phyloP scores from a whole-genome alignment of 1,140 invertebrate genomes.

The Chrysoperla carnea region DNA sequence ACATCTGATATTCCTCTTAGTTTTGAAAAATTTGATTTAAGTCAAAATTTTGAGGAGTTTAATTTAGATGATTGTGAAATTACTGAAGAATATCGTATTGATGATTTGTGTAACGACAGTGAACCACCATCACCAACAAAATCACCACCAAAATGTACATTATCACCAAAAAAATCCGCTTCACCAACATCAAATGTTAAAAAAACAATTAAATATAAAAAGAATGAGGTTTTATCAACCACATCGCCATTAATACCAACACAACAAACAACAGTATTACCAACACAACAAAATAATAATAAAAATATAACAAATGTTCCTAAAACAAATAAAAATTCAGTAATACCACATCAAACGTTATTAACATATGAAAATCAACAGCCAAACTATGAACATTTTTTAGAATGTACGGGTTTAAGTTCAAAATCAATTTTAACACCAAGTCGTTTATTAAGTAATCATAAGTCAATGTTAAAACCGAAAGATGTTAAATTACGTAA shows the following conservation, averaged over 20 bases:
- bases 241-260: not conserved
- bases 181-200: not conserved
- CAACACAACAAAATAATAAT: not conserved
- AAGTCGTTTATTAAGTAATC: constrained; percentile 48
- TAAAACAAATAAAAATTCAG: not conserved
- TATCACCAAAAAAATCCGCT: not conserved
- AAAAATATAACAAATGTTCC: not conserved
- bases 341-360: not conserved
- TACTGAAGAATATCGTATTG: constrained; percentile 15
- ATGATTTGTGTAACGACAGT: not conserved
- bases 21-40: constrained; percentile 39
- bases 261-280: not conserved
- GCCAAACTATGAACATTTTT: constrained; percentile 48
- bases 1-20: constrained; percentile 21
- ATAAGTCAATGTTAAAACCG: constrained; percentile 56
- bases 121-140: not conserved
- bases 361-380: not conserved
- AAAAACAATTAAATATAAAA: not conserved
- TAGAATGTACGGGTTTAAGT: constrained; percentile 62
- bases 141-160: not conserved
- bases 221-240: not conserved
- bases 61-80: constrained; percentile 58
- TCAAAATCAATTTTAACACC: constrained; percentile 64
- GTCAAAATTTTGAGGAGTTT: constrained; percentile 64
- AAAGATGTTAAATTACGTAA: constrained; percentile 54